Conservation (phyloP, 2,113 vertebrate species). For the Panthera uncia region DNA sequence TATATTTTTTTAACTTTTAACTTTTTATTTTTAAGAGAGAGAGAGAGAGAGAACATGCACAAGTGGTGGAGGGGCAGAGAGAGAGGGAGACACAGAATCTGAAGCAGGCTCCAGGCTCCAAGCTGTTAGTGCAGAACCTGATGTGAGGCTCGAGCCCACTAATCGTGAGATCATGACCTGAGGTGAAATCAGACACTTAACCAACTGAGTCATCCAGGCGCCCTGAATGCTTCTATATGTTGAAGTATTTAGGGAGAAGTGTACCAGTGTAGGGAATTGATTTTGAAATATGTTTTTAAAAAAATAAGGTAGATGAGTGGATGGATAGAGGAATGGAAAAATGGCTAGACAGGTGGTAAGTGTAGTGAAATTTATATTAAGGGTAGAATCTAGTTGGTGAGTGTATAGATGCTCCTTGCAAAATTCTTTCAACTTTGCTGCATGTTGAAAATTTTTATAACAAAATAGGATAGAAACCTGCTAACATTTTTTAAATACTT, state of each 20-base stretch:
- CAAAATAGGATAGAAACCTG: neutral
- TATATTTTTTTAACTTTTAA: too few species aligned
- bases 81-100: neutral
- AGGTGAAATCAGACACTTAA: neutral
- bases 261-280: neutral
- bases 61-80: neutral
- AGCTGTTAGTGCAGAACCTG: neutral
- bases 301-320: neutral
- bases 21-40: too few species aligned
- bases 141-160: neutral
- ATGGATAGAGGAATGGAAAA: neutral
- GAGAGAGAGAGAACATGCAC: neutral
- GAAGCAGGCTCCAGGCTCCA: neutral
- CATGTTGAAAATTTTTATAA: neutral
- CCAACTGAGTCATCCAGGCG: neutral
- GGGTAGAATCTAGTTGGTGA: neutral
- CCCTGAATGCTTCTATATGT: neutral
- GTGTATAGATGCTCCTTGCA: neutral
- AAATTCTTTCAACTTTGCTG: neutral
- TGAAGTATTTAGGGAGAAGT: neutral
- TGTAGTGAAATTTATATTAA: neutral
- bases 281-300: neutral
- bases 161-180: neutral
- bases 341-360: neutral
- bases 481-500: neutral